A percentile compares a stretch with the other conserved stretches of the same genome.
phyloP scores from a whole-genome alignment of 2,797 vertebrate genomes.

The Amniataba percoides region DNA sequence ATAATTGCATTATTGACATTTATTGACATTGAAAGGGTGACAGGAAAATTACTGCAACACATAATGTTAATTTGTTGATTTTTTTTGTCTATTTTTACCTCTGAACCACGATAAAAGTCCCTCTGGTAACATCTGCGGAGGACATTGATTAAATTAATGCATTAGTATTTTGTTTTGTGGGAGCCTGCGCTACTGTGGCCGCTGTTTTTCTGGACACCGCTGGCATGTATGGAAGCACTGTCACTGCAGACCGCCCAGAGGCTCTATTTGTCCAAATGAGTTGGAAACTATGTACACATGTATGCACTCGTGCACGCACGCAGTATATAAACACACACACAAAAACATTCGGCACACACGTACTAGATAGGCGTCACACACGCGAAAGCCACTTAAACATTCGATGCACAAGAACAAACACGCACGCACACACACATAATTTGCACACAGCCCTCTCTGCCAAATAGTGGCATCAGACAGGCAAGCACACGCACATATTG shows the following conservation, averaged over 20 bases:
- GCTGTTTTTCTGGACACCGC: conserved; percentile 19
- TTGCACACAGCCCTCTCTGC: conserved; percentile 16
- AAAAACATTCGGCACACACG: not conserved
- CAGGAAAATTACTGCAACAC: not conserved
- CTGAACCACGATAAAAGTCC: not conserved
- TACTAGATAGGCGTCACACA: not conserved
- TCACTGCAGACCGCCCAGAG: conserved; percentile 31
- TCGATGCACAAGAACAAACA: not conserved
- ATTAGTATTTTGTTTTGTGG: conserved; percentile 15
- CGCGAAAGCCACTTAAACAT: not conserved
- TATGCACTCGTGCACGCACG: not conserved
- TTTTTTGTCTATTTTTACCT: not conserved
- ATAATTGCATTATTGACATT: not conserved
- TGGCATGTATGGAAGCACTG: conserved; percentile 13
- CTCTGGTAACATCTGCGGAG: not conserved
- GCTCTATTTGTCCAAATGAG: conserved; percentile 45
- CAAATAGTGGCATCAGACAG: conserved; percentile 20
- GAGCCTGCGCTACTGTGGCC: conserved; percentile 8
- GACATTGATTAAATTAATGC: conserved; percentile 30
- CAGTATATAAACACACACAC: not conserved
- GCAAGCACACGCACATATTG: conserved; percentile 32
- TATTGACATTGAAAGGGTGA: not conserved
- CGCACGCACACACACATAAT: conserved; percentile 5
- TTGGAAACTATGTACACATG: conserved; percentile 12
- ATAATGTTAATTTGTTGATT: not conserved